Evolutionary conservation across 2,797 vertebrate genomes (phyloP).

Genomic region (Clamator glandarius): DNA sequence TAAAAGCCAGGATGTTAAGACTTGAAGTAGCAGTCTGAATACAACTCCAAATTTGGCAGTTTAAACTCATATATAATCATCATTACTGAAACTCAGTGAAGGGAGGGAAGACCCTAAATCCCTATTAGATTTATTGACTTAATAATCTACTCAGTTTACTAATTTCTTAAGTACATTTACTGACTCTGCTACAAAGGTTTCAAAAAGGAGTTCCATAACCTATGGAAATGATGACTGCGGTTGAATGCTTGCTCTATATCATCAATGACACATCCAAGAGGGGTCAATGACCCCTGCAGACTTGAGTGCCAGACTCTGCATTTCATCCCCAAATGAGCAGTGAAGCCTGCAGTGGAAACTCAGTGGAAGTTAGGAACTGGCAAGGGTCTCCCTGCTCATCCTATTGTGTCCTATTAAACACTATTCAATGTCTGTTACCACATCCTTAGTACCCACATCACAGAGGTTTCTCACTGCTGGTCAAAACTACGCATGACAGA

Average conservation of each 20-base stretch:
- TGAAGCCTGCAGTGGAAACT: background rate
- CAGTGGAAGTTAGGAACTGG: background rate
- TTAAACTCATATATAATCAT: conserved; percentile 26
- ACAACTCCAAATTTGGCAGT: background rate
- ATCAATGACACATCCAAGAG: background rate
- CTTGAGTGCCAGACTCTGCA: background rate
- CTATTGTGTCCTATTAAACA: background rate
- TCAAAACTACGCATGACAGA: background rate
- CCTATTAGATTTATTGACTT: conserved; percentile 25
- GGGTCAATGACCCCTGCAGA: background rate
- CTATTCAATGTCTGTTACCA: background rate
- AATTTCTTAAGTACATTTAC: background rate
- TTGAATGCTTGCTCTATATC: background rate
- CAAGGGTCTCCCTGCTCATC: background rate
- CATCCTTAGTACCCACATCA: background rate
- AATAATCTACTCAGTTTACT: conserved; percentile 20
- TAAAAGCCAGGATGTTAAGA: background rate
- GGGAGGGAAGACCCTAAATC: conserved; percentile 6
- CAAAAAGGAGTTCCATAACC: background rate
- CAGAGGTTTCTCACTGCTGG: background rate
- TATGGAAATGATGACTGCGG: background rate
- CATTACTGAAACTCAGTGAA: background rate
- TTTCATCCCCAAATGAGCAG: background rate
- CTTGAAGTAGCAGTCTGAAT: conserved; percentile 9
- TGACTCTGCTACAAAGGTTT: background rate